Evolutionary conservation across 2,797 vertebrate genomes (phyloP), one percentile per base, ranked within the genome.

Genomic region (Heteromormyrus szaboi): DNA sequence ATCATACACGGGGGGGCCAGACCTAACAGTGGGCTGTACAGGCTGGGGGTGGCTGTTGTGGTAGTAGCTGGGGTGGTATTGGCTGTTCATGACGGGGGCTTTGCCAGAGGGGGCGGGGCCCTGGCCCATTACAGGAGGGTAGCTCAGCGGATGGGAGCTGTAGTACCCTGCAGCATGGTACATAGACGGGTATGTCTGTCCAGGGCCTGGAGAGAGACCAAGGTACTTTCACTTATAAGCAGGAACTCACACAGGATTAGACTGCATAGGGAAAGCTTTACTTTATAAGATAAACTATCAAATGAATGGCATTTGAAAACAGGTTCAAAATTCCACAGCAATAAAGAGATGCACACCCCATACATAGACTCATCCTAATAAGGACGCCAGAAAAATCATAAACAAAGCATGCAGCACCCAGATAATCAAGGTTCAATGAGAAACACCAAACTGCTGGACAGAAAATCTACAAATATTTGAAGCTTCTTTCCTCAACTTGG

Each of bases 51-150:
- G 97, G 91, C 95, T 96, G 92, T 95, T 92, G 90, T 96, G 94
- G 91, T 97, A 97, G 93, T 97, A 98, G 95, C 92, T 93, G 29
- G 92, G 91, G 91, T 93, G 92, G 84, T 94, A 95, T 90, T 96
- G 95, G 93, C 92, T 95, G 94, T 96, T 96, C 89, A 95, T 90
- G 53, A 94, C 92, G 4, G 96, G 94, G 90, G 95, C 92, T 96
- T 98, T 99, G 94, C 33, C 95, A 92, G 97, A 93, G 90, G 94
- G 95, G 93, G 96, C 94, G 90, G 94, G 91, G 88, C 95, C 94
- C 89, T 95, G 94, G 94, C 94, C 95, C 87, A 97, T 95, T 93
- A 95, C 91, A n/a, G 90, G 88, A 89, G 93, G 89, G 90, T 97
- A 96, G 93, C 92, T 95, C 86, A 96, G 96, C 88, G 96, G 95